phyloP scores from a whole-genome alignment of 1,140 invertebrate species.

The Drosophila sproati region DNA sequence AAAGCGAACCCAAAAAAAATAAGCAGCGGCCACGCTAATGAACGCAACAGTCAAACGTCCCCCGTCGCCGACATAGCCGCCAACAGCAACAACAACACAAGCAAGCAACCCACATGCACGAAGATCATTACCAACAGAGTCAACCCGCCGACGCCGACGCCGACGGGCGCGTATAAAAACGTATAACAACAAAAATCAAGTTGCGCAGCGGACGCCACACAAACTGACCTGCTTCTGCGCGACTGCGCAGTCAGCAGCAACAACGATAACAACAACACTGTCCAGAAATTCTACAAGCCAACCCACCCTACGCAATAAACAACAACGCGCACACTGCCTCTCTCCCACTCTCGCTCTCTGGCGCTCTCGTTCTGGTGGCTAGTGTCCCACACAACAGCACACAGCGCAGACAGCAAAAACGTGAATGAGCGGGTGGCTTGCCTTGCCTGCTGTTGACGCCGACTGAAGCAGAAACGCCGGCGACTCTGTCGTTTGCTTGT shows the following conservation, averaged over 20 bases:
- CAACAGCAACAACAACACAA: constrained; percentile 40
- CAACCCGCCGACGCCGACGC: constrained; percentile 53
- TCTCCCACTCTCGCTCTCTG: constrained; percentile 67
- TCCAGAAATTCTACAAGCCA: constrained; percentile 71
- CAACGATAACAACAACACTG: constrained; percentile 22
- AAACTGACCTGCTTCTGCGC: constrained; percentile 76
- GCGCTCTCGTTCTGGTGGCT: constrained; percentile 38
- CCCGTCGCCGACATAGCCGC: constrained; percentile 44
- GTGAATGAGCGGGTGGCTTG: constrained; percentile 79
- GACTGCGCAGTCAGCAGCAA: constrained; percentile 38
- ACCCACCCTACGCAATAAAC: constrained; percentile 67
- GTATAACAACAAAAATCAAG: constrained; percentile 66
- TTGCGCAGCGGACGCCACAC: constrained; percentile 64
- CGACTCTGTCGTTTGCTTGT: constrained; percentile 63
- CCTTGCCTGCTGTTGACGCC: constrained; percentile 40
- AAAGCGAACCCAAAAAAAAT: constrained; percentile 60
- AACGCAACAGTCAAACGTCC: constrained; percentile 74
- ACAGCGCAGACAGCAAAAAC: constrained; percentile 51
- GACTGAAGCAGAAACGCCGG: constrained; percentile 33
- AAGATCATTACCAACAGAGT: constrained; percentile 76
- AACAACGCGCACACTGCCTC: constrained; percentile 15
- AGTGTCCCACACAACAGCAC: constrained; percentile 18
- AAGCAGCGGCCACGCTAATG: constrained; percentile 72
- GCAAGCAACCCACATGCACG: constrained; percentile 74
- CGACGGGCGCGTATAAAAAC: constrained; percentile 46